These are phyloP conservation scores for Eubucco bourcierii DNA, from an alignment of 2,113 vertebrate genomes.

Conservation along the genomic window DNA sequence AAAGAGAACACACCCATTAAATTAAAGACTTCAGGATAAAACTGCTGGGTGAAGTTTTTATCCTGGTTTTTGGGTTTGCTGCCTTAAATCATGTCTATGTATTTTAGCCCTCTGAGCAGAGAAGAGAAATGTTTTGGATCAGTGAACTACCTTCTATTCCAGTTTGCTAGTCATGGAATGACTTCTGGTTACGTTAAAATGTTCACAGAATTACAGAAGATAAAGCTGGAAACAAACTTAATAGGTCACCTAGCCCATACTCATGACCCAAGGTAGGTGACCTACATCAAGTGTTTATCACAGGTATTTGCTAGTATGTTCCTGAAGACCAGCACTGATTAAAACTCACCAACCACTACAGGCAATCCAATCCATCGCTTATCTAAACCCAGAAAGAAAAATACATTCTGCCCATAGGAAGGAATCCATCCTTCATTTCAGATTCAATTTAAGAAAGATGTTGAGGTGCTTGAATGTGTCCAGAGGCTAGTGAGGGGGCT, in stretches of 20 bases:
- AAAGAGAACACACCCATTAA: background rate
- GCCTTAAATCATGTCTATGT: background rate
- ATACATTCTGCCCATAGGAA: background rate
- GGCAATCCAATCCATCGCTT: rapidly evolving
- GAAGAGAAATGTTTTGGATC: background rate
- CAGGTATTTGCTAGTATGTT: background rate
- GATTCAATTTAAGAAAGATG: background rate
- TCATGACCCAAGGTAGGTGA: background rate
- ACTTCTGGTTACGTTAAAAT: background rate
- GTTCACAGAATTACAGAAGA: background rate
- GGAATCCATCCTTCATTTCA: background rate
- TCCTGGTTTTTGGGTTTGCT: background rate
- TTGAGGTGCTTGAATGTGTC: too few species aligned
- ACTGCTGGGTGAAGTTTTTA: background rate
- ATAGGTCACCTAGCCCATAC: background rate
- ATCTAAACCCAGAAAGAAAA: background rate
- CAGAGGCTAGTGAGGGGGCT: too few species aligned
- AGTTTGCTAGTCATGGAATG: background rate
- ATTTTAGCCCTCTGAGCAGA: background rate
- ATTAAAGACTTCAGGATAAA: background rate
- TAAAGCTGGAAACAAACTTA: background rate
- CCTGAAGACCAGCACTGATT: background rate
- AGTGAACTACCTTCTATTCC: background rate
- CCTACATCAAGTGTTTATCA: background rate
- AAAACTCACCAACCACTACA: background rate